Evolutionary conservation across 2,888 invertebrate genomes (phyloP).

Genomic region (Hyalella azteca): DNA sequence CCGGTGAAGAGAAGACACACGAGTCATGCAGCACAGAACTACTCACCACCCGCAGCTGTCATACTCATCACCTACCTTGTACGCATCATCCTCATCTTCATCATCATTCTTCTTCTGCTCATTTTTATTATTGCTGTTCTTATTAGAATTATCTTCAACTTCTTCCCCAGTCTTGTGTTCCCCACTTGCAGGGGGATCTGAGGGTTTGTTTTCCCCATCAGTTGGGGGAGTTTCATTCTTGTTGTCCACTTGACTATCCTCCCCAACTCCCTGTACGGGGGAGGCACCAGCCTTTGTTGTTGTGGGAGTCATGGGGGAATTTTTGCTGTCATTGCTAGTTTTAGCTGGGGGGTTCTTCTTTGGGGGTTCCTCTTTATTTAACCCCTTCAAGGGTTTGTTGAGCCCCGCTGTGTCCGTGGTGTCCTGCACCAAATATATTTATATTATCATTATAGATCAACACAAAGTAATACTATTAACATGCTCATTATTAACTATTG

Average conservation of each 20-base stretch:
- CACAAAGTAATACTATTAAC: too few species aligned
- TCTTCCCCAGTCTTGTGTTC: neutral
- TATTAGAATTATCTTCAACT: neutral
- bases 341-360: too few species aligned
- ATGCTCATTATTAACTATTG: too few species aligned
- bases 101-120: slow-evolving; percentile 63
- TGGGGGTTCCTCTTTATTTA: too few species aligned
- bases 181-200: neutral
- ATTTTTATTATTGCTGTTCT: slow-evolving; percentile 59
- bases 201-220: neutral
- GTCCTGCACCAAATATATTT: too few species aligned
- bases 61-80: slow-evolving; percentile 35
- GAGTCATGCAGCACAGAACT: neutral
- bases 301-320: neutral
- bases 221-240: too few species aligned
- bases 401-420: too few species aligned
- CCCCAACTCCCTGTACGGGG: neutral
- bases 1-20: too few species aligned
- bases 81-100: slow-evolving; percentile 63
- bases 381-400: too few species aligned
- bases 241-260: neutral
- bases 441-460: too few species aligned
- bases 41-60: neutral
- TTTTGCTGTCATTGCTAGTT: neutral
- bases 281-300: neutral